Percentiles rank a stretch among this genome's conserved stretches.
phyloP scores from a whole-genome alignment of 2,797 vertebrate species.

The Coluber constrictor region DNA sequence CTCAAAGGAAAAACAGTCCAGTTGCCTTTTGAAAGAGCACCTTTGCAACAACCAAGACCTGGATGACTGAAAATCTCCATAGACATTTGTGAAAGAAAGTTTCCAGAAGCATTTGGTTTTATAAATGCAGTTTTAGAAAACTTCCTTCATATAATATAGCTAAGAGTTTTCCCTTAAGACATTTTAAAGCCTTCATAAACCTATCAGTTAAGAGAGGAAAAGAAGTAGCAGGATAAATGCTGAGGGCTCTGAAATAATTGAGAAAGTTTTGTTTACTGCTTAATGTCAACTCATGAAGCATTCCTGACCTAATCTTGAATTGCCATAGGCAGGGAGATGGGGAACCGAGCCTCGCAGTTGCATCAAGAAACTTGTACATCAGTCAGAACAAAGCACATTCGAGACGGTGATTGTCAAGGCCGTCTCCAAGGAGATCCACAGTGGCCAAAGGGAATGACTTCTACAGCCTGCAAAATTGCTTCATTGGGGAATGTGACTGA shows the following conservation, averaged over 20 bases:
- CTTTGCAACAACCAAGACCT: neutral
- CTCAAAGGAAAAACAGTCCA: neutral
- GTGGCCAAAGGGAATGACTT: too few species aligned
- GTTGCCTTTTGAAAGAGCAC: neutral
- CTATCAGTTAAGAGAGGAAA: slow-evolving; percentile 12
- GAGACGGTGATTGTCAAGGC: too few species aligned
- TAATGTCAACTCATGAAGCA: neutral
- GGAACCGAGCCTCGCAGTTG: too few species aligned
- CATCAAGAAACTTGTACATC: too few species aligned
- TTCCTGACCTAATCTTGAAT: too few species aligned
- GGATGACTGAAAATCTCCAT: neutral
- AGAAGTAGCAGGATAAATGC: neutral
- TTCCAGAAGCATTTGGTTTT: neutral
- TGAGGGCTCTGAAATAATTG: slow-evolving; percentile 29
- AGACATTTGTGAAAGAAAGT: neutral
- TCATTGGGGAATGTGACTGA: too few species aligned
- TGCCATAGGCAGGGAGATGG: too few species aligned
- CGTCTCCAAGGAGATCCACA: too few species aligned
- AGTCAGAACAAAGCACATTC: too few species aligned
- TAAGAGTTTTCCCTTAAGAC: slow-evolving; percentile 31
- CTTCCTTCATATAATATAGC: neutral
- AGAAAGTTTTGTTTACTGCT: slow-evolving; percentile 36
- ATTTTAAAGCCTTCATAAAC: slow-evolving; percentile 40
- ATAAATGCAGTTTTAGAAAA: neutral
- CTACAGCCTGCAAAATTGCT: too few species aligned